Conservation (phyloP, 2,113 vertebrate genomes). For the Hemibagrus wyckioides region DNA sequence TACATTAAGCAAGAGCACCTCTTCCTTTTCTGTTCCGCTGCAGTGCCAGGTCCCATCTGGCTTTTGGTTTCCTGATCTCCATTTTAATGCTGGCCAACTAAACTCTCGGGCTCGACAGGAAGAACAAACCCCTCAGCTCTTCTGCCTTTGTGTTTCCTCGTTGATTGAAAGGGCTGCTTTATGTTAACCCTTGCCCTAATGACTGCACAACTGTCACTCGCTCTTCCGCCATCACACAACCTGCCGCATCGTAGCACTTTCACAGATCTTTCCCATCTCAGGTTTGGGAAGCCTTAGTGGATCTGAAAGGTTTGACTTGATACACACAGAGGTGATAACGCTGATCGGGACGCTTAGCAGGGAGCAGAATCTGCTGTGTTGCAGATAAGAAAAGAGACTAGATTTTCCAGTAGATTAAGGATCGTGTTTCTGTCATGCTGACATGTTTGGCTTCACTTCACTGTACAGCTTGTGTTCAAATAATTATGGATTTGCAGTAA, state of each 20-base stretch:
- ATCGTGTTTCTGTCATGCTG: not conserved
- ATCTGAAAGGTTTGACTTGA: not conserved
- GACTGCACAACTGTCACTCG: not conserved
- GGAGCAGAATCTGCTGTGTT: not conserved
- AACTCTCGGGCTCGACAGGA: conserved; percentile 13
- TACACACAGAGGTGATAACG: not conserved
- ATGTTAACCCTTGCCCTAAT: conserved; percentile 14
- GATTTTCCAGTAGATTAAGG: not conserved
- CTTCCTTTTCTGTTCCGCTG: conserved; percentile 34
- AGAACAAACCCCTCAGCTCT: not conserved
- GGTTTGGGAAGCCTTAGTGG: not conserved
- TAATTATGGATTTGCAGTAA: not conserved
- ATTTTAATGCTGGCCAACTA: conserved; percentile 36
- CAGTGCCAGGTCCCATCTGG: conserved; percentile 45
- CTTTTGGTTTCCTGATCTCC: conserved; percentile 47
- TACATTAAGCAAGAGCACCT: conserved; percentile 18
- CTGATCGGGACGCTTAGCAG: not conserved
- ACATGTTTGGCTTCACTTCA: not conserved
- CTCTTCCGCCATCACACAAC: not conserved
- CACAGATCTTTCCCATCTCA: not conserved
- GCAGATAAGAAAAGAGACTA: conserved; percentile 4
- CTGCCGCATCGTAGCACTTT: not conserved
- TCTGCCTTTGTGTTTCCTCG: conserved; percentile 2
- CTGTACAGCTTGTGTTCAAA: not conserved
- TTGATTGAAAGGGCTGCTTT: conserved; percentile 6